Evolutionary conservation across 2,888 invertebrate species (phyloP), one percentile per base, ranked within the genome.

Genomic region (Pterostichus madidus): DNA sequence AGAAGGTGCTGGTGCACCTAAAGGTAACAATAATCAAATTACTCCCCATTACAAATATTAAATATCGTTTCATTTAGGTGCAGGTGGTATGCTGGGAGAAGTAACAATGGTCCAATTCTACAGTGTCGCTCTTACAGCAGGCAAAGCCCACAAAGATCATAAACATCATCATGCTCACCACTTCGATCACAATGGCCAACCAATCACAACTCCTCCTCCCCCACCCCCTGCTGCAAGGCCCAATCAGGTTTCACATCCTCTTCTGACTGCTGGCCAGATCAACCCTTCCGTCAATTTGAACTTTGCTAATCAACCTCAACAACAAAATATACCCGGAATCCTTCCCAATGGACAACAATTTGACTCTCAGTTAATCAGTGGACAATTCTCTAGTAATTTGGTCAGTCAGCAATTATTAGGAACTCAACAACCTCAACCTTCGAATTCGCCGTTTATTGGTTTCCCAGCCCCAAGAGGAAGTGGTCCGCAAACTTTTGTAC

Each of bases 91-190:
- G 86, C 89, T 94, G 82, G 95, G 95, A 2, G 96, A 96, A 90
- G 88, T 96, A 83, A 96, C 96, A 1, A 93, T 96, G 92, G 89
- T 96, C 0, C 96, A 96, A 88, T 89, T 96, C 15, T 96, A 96
- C 90, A 93, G 93, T 83, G 95, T 96, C 0, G 96, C 96, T 0
- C 88, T 96, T 83, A 95, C 95, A 2, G 96, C 96, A 1, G 96
- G 96, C 0, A 96, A 96, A 89, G 96, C 96, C 0, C 96, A 96
- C 90, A 94, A 94, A 85, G 96, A 96, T 87, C 96, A 96, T 89
- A 96, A 96, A 87, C 96, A 96, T 87, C 96, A 96, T 88, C 96
- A 96, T 89, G 96, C 93, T 0, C 96, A 96, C 88, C 95, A 95
- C 86, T 95, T 94, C 87, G 94, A 93, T 86, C 95, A 95, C 87